Percentiles rank a stretch among this genome's conserved stretches.
These are phyloP conservation scores for Watsonalla cultraria DNA, from an alignment of 2,888 invertebrate genomes.

Conservation along the genomic window DNA sequence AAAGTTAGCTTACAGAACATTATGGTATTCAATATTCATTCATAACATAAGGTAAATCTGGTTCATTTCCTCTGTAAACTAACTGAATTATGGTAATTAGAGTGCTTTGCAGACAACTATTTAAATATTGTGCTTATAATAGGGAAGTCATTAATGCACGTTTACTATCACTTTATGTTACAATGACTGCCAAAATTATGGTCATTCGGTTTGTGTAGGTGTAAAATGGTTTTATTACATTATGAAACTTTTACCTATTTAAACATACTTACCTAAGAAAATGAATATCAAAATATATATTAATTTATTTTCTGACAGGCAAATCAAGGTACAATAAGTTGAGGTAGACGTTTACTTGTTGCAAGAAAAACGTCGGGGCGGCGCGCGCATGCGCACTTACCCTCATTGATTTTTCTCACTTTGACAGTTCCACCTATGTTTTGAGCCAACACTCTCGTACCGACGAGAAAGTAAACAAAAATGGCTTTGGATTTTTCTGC, in stretches of 20 bases:
- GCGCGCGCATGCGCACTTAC: conserved; percentile 63
- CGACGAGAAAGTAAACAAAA: conserved; percentile 73
- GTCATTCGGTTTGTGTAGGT: background rate
- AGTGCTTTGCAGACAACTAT: background rate
- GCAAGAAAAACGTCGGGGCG: conserved; percentile 39
- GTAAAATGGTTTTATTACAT: background rate
- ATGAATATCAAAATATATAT: background rate
- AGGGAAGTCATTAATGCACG: background rate
- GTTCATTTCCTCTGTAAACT: conserved; percentile 1
- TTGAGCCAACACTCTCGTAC: conserved; percentile 60
- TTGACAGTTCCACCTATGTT: conserved; percentile 74
- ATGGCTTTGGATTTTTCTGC: conserved; percentile 92
- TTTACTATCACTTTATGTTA: background rate
- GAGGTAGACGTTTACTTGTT: conserved; percentile 45
- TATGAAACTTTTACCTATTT: background rate
- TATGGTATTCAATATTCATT: background rate
- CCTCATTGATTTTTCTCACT: conserved; percentile 72
- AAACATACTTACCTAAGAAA: too few relatives aligned
- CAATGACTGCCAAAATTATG: background rate
- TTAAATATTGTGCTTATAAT: background rate
- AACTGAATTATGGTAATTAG: conserved; percentile 3
- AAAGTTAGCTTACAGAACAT: background rate
- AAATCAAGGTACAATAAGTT: conserved; percentile 16
- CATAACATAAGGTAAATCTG: background rate
- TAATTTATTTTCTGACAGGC: background rate